These are phyloP conservation scores for Umimayanthus kanabou DNA, from an alignment of 92 coral and sea anemone species.

Conservation along the genomic window DNA sequence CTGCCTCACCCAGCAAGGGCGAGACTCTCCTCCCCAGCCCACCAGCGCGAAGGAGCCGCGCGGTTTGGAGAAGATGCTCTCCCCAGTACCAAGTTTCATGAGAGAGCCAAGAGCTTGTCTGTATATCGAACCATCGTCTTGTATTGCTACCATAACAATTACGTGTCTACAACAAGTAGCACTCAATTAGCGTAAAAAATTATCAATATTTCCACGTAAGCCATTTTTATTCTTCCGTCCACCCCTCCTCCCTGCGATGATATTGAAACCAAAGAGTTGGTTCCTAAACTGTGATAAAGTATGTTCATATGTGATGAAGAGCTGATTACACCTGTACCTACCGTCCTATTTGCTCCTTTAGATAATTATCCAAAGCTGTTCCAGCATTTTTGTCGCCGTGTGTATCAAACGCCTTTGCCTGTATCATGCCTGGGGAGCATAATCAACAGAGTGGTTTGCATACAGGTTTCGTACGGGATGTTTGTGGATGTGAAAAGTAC, in stretches of 20 bases:
- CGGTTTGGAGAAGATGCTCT: neutral
- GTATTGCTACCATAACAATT: neutral
- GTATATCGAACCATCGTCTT: neutral
- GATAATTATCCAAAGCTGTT: neutral
- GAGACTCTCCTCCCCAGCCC: neutral
- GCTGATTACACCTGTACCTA: neutral
- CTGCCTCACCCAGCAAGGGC: conserved; percentile 8
- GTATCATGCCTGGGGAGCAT: neutral
- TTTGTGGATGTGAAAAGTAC: too few species aligned
- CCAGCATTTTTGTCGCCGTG: neutral
- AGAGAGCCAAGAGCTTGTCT: neutral
- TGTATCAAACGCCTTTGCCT: conserved; percentile 9
- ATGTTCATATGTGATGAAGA: too few species aligned
- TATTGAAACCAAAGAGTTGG: too few species aligned
- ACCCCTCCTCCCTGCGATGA: too few species aligned
- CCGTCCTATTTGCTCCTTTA: neutral
- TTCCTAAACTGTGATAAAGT: too few species aligned
- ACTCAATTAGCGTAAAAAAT: too few species aligned
- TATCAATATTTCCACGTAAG: too few species aligned
- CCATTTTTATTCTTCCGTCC: too few species aligned
- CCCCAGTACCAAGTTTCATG: neutral
- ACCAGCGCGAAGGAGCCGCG: neutral
- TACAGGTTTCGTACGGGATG: neutral
- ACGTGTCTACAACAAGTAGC: neutral
- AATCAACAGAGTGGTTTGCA: neutral